A percentile compares a stretch with the other conserved stretches of the same genome.
Evolutionary conservation across 1,140 invertebrate genomes (phyloP).

Genomic region (Archivesica marissinica): DNA sequence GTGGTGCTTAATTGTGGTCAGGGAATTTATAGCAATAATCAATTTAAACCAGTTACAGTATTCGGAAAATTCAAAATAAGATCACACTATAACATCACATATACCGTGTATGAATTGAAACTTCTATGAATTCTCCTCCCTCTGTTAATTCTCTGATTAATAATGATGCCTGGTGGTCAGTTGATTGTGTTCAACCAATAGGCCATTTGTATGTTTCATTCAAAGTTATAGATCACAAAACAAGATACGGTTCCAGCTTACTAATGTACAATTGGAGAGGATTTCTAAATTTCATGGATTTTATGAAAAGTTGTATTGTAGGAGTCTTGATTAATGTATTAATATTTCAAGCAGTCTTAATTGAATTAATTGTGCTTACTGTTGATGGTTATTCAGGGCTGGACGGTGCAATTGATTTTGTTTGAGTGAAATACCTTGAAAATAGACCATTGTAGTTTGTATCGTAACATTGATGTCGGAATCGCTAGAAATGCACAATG

Average conservation of each 20-base stretch:
- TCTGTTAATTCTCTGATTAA: not conserved
- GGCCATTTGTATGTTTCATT: not conserved
- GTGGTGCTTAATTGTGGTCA: too few relatives aligned
- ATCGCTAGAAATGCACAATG: not conserved
- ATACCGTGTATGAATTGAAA: too few relatives aligned
- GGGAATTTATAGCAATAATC: too few relatives aligned
- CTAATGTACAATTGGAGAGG: not conserved
- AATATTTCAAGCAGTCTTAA: conserved; percentile 2
- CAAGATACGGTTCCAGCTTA: not conserved
- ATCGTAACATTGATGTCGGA: not conserved
- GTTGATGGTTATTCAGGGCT: not conserved
- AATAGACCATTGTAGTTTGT: not conserved
- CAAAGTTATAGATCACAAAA: conserved; percentile 4
- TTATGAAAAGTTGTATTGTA: conserved; percentile 1
- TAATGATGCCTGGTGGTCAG: not conserved
- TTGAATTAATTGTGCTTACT: conserved; percentile 12
- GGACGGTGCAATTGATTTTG: not conserved
- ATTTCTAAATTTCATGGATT: conserved; percentile 7
- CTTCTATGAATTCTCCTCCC: too few relatives aligned
- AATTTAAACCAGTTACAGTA: too few relatives aligned
- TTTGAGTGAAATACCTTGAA: not conserved
- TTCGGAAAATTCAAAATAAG: too few relatives aligned
- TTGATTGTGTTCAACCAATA: not conserved
- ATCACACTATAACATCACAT: too few relatives aligned
- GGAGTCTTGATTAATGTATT: conserved; percentile 8